A percentile compares a stretch with the other conserved stretches of the same genome.
These are phyloP conservation scores for Crossaster papposus DNA, from an alignment of 53 echinoderm and acorn worm species.

Conservation along the genomic window DNA sequence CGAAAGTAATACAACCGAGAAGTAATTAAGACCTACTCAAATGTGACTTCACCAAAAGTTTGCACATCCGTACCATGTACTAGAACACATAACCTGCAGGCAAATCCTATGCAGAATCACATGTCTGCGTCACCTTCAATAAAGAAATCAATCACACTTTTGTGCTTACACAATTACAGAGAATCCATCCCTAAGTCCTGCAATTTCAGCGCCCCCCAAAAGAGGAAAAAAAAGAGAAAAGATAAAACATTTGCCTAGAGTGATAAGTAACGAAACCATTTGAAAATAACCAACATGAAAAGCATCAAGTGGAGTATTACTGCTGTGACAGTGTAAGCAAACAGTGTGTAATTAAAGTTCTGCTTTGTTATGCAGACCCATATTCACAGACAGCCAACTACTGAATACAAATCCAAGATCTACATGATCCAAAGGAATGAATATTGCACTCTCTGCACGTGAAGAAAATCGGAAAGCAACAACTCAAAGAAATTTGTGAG, in stretches of 20 bases:
- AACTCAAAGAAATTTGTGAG: not conserved
- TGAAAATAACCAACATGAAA: not conserved
- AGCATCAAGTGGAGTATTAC: not conserved
- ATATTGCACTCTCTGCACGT: not conserved
- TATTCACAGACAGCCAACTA: not conserved
- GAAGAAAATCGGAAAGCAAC: not conserved
- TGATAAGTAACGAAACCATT: not conserved
- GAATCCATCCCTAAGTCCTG: not conserved
- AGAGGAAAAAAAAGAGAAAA: too few species aligned
- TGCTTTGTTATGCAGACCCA: not conserved
- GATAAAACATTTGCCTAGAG: not conserved
- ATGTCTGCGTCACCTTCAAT: not conserved
- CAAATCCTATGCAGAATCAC: not conserved
- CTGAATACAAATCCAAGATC: slow-evolving; percentile 7
- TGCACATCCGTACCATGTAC: not conserved
- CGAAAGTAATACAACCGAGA: not conserved
- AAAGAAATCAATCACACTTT: not conserved
- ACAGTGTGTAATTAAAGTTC: slow-evolving; percentile 9
- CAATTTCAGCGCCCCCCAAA: not conserved
- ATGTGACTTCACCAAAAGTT: not conserved
- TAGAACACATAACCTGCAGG: not conserved
- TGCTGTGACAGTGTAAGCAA: not conserved
- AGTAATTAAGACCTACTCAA: not conserved
- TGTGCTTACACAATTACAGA: not conserved
- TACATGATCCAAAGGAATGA: not conserved